These are phyloP conservation scores for Encarsia formosa DNA, from an alignment of 2,888 invertebrate species.

Conservation along the genomic window DNA sequence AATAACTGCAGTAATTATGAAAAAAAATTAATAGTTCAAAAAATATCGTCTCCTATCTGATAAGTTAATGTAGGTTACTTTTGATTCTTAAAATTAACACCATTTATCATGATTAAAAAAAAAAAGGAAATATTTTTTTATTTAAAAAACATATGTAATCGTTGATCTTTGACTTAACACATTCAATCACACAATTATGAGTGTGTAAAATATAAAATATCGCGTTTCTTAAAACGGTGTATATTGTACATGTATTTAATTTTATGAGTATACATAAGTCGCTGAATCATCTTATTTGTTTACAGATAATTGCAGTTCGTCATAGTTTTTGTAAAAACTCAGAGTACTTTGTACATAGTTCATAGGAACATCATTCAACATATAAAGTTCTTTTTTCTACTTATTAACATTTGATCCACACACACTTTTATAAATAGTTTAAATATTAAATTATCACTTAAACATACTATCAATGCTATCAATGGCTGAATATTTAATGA, in stretches of 20 bases:
- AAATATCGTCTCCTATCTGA: no score
- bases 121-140: slow-evolving; percentile 1
- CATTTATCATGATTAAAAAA: no score
- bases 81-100: no score
- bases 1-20: no score
- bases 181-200: neutral
- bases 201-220: slow-evolving; percentile 12
- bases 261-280: slow-evolving; percentile 1
- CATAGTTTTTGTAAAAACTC: slow-evolving; percentile 10
- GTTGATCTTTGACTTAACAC: slow-evolving; percentile 5
- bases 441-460: no score
- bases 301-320: slow-evolving; percentile 15
- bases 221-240: slow-evolving; percentile 6
- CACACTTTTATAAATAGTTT: no score
- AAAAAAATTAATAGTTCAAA: no score
- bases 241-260: slow-evolving; percentile 3
- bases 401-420: neutral
- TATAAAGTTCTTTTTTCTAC: slow-evolving; percentile 1
- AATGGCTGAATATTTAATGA: no score
- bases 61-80: no score
- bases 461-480: no score
- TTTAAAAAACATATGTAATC: slow-evolving; percentile 4
- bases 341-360: slow-evolving; percentile 17
- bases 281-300: neutral
- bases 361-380: slow-evolving; percentile 20